Percentiles rank a stretch among this genome's conserved stretches.
phyloP scores from a whole-genome alignment of 2,888 invertebrate genomes.

The Sarcophaga variegata region DNA sequence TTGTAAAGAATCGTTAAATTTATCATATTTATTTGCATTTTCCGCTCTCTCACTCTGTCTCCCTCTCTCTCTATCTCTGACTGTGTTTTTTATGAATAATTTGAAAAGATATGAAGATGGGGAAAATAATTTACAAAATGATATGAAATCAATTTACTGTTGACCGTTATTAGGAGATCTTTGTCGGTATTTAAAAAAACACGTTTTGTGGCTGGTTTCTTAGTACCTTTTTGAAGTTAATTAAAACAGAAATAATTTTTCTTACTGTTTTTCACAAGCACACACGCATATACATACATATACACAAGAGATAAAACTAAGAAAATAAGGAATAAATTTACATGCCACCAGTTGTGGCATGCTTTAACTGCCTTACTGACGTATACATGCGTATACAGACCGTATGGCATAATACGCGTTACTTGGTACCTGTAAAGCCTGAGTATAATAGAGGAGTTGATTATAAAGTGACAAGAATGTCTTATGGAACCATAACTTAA shows the following conservation, averaged over 20 bases:
- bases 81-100: neutral
- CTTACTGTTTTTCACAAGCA: no score
- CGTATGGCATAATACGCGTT: no score
- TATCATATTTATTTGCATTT: neutral
- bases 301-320: slow-evolving; percentile 23
- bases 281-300: neutral
- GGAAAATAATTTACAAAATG: neutral
- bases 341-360: slow-evolving; percentile 46
- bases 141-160: neutral
- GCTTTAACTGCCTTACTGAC: neutral
- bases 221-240: neutral
- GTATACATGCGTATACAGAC: no score
- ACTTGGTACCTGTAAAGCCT: neutral
- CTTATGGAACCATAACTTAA: slow-evolving; percentile 19
- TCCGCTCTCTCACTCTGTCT: no score
- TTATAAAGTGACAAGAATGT: neutral
- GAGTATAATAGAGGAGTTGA: slow-evolving; percentile 33
- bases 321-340: slow-evolving; percentile 43
- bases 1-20: neutral
- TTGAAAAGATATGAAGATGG: neutral
- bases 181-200: slow-evolving; percentile 31
- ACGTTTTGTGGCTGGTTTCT: neutral
- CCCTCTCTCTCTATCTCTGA: no score
- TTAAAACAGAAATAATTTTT: neutral
- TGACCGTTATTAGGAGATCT: neutral